Evolutionary conservation across 1,140 invertebrate genomes (phyloP).

Genomic region (Galleria mellonella): DNA sequence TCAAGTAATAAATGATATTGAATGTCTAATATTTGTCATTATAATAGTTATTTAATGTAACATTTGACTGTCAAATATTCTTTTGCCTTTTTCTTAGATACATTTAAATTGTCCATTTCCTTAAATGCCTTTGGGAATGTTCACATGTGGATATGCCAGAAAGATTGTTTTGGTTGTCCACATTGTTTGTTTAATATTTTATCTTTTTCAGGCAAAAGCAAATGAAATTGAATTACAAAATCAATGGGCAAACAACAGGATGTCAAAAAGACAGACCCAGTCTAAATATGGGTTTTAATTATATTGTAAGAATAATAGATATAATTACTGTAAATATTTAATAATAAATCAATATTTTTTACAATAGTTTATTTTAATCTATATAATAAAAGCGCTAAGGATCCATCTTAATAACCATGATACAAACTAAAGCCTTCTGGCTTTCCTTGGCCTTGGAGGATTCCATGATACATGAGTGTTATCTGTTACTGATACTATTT

Average conservation of each 20-base stretch:
- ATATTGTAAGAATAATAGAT: neutral
- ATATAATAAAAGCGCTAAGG: neutral
- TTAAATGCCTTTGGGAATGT: too few relatives aligned
- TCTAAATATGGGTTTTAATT: constrained; percentile 92
- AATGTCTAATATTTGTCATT: too few relatives aligned
- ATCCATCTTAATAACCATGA: constrained; percentile 8
- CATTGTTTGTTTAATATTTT: neutral
- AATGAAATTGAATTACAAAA: constrained; percentile 95
- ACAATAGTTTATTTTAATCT: neutral
- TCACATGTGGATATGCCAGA: too few relatives aligned
- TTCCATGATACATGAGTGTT: constrained; percentile 87
- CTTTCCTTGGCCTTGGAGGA: constrained; percentile 84
- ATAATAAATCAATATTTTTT: neutral
- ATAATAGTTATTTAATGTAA: too few relatives aligned
- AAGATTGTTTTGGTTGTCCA: too few relatives aligned
- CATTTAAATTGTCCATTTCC: too few relatives aligned
- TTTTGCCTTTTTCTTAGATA: too few relatives aligned
- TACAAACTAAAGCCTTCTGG: constrained; percentile 78
- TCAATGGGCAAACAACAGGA: constrained; percentile 92
- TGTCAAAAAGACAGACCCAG: constrained; percentile 88
- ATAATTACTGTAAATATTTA: neutral
- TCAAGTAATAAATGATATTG: too few relatives aligned
- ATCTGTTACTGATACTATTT: constrained; percentile 94
- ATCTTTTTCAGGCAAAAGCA: constrained; percentile 86
- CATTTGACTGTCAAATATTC: too few relatives aligned